Evolutionary conservation across 2,888 invertebrate genomes (phyloP), one percentile per base, ranked within the genome.

Genomic region (Drosophila pullipes): DNA sequence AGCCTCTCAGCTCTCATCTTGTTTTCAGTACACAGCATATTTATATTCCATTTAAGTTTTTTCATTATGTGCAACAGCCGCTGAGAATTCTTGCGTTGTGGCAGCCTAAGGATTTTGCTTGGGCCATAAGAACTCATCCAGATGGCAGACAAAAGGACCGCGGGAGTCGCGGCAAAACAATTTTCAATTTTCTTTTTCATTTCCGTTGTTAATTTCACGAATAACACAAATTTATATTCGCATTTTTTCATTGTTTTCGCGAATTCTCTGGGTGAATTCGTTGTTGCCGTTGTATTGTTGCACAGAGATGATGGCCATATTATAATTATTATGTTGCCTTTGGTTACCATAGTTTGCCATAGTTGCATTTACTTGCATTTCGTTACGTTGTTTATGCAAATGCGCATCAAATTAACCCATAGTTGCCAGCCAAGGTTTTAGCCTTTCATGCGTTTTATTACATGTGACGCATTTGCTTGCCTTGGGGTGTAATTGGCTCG

Each of bases 181-280:
- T 90, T 91, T 84, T 82, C 79, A 84, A 86, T 89, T 91, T 91
- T 73, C 78, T 78, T 75, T 87, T 74, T 74, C 79, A 81, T 91
- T 90, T 87, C 83, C 85, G 85, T 85, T 85, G 83, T 86, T 91
- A 91, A 91, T 91, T 89, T 88, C 50, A 81, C 84, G 84, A 82
- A 89, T 91, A 92, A 91, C 87, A 88, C 75, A 86, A 83, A 90
- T 83, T 84, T 85, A 85, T 89, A 71, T 85, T 74, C 66, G 57
- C 74, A 72, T 79, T 88, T 82, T 71, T 69, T 41, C 52, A 4
- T 11, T 33, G 18, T 25, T 50, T 22, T 10, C 16, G 52, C 37
- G n/a, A 47, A 64, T 35, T 54, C 49, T 47, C 55, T 44, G 55
- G 37, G 11, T 18, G 33, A 33, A 47, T 68, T 76, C 55, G 54